These are phyloP conservation scores for Balaenoptera acutorostrata DNA, from an alignment of 2,113 vertebrate genomes.

Conservation along the genomic window DNA sequence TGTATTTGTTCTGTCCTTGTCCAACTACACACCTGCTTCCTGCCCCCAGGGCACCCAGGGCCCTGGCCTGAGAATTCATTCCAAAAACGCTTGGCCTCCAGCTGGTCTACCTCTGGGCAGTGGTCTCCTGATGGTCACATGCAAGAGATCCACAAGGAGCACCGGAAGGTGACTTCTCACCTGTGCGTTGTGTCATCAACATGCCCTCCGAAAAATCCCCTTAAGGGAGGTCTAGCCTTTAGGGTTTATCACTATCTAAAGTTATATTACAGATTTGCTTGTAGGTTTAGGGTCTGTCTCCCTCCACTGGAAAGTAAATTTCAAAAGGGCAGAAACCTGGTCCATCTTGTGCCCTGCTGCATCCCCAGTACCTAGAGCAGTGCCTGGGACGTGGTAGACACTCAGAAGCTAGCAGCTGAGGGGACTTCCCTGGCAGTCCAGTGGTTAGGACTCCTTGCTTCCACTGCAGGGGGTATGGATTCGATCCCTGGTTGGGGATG, in stretches of 20 bases:
- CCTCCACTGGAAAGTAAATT: not conserved
- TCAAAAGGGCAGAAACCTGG: not conserved
- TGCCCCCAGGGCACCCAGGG: not conserved
- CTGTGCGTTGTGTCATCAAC: not conserved
- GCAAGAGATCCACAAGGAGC: not conserved
- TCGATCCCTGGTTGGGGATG: too few species aligned
- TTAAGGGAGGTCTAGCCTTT: not conserved
- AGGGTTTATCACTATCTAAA: not conserved
- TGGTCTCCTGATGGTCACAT: not conserved
- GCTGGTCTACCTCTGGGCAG: not conserved
- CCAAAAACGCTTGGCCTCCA: not conserved
- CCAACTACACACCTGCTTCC: constrained; percentile 41
- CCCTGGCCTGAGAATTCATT: constrained; percentile 12
- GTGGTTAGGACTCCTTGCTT: too few species aligned
- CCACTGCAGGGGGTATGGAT: too few species aligned
- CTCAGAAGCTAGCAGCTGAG: not conserved
- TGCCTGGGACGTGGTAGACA: not conserved
- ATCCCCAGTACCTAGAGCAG: not conserved
- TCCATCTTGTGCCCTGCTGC: not conserved
- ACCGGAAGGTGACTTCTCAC: not conserved
- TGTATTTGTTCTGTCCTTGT: constrained; percentile 2
- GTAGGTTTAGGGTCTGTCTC: not conserved
- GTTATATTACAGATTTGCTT: not conserved
- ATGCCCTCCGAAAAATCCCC: not conserved
- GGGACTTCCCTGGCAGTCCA: too few species aligned